Conservation (phyloP, 2,888 invertebrate genomes). For the Catocala fraxini region DNA sequence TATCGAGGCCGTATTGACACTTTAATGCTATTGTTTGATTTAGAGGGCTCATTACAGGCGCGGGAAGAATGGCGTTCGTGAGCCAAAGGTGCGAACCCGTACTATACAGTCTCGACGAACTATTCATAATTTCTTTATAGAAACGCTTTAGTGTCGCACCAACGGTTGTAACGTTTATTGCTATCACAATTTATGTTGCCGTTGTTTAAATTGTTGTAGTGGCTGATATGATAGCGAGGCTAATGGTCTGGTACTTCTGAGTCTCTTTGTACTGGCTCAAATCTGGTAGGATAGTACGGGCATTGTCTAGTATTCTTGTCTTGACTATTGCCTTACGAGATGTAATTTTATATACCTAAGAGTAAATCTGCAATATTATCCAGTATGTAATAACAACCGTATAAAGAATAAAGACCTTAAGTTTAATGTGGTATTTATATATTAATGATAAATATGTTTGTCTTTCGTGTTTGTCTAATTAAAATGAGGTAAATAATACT, state of each 20-base stretch:
- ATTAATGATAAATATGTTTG: too few species aligned
- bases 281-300: neutral
- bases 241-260: slow-evolving; percentile 20
- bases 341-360: too few species aligned
- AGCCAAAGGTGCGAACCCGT: slow-evolving; percentile 68
- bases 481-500: too few species aligned
- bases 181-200: slow-evolving; percentile 44
- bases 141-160: slow-evolving; percentile 47
- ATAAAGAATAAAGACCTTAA: too few species aligned
- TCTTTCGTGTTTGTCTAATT: too few species aligned
- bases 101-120: slow-evolving; percentile 50
- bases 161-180: slow-evolving; percentile 47
- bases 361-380: too few species aligned
- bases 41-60: slow-evolving; percentile 83
- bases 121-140: slow-evolving; percentile 71
- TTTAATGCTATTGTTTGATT: slow-evolving; percentile 88
- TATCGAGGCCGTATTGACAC: slow-evolving; percentile 86
- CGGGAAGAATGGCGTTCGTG: slow-evolving; percentile 80
- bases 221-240: slow-evolving; percentile 38
- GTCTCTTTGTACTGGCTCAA: slow-evolving; percentile 18
- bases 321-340: too few species aligned
- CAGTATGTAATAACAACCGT: too few species aligned
- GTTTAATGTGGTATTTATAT: too few species aligned
- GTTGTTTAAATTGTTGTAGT: slow-evolving; percentile 32
- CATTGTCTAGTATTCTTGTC: too few species aligned